Evolutionary conservation across 2,888 invertebrate genomes (phyloP).

Genomic region (Tenthredo amoena): DNA sequence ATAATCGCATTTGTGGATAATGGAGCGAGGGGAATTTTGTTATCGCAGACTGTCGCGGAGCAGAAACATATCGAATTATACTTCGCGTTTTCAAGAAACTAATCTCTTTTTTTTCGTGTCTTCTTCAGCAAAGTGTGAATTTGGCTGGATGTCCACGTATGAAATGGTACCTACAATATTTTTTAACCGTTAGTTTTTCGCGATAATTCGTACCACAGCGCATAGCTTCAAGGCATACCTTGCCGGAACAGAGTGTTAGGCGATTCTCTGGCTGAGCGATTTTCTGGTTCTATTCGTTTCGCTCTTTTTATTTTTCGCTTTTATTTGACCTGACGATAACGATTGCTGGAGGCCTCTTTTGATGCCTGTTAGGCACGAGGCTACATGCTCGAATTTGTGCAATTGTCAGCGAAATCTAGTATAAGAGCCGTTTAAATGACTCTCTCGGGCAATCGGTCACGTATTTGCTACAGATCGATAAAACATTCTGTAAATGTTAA

Average conservation of each 20-base stretch:
- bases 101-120: constrained; percentile 58
- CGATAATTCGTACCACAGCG: not conserved
- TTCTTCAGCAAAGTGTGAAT: constrained; percentile 67
- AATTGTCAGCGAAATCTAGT: not conserved
- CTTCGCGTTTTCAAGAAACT: constrained; percentile 71
- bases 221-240: not conserved
- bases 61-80: constrained; percentile 77
- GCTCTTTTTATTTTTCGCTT: not conserved
- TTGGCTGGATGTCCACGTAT: constrained; percentile 70
- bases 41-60: constrained; percentile 76
- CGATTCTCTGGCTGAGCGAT: not conserved
- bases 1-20: constrained; percentile 65
- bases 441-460: not conserved
- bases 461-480: not conserved
- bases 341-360: constrained; percentile 25
- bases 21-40: constrained; percentile 76
- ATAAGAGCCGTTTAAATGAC: not conserved
- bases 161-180: constrained; percentile 56
- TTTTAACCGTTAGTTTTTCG: constrained; percentile 16
- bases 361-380: not conserved
- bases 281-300: not conserved
- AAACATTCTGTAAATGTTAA: not conserved
- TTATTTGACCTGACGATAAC: constrained; percentile 14
- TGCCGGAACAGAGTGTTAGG: not conserved
- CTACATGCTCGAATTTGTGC: constrained; percentile 12